Conservation (phyloP, 2,113 vertebrate species). For the Sapayoa aenigma region DNA sequence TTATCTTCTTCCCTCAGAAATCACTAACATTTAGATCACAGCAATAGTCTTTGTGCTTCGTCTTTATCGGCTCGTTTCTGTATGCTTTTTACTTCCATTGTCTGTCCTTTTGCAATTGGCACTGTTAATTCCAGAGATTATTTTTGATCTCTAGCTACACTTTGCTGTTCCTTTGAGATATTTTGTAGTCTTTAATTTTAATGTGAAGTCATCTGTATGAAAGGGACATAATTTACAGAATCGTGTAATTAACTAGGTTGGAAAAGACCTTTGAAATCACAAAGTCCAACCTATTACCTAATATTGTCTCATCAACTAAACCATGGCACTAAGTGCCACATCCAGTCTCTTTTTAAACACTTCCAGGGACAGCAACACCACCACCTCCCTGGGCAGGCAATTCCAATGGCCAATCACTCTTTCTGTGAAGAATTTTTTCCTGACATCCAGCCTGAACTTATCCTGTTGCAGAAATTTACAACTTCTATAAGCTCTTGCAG, state of each 20-base stretch:
- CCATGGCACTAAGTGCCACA: no score
- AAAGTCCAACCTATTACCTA: no score
- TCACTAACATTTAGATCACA: neutral
- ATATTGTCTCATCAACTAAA: no score
- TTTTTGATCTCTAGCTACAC: neutral
- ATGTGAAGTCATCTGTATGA: neutral
- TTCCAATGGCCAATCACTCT: no score
- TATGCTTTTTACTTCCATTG: neutral
- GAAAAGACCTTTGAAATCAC: no score
- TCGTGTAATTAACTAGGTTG: no score
- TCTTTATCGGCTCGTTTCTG: neutral
- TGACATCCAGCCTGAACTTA: no score
- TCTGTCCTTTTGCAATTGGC: neutral
- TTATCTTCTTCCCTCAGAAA: neutral
- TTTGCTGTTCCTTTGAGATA: neutral
- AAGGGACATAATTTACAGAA: neutral
- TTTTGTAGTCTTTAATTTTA: neutral
- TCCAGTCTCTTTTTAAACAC: no score
- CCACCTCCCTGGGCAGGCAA: no score
- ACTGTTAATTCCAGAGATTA: neutral
- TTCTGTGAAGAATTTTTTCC: no score
- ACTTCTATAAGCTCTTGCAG: neutral
- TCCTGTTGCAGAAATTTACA: no score
- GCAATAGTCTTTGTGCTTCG: neutral
- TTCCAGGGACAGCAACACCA: no score